Percentiles rank a stretch among this genome's conserved stretches.
Conservation (phyloP, 1,140 invertebrate genomes). For the Vanessa atalanta region DNA sequence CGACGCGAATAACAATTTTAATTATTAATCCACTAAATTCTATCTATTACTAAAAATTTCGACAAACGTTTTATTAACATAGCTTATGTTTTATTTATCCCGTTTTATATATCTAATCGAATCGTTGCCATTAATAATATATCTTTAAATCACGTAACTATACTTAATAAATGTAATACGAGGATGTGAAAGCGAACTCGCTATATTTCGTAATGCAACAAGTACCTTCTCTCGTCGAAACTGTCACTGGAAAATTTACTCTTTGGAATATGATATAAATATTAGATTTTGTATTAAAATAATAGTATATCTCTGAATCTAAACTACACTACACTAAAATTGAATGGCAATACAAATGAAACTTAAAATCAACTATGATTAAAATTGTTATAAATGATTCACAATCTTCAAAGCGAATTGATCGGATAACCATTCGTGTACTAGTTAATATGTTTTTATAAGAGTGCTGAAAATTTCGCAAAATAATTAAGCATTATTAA, state of each 20-base stretch:
- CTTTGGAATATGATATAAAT: background rate
- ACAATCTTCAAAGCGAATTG: too few relatives aligned
- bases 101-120: background rate
- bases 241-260: constrained; percentile 4
- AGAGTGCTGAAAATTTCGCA: too few relatives aligned
- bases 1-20: constrained; percentile 30
- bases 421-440: too few relatives aligned
- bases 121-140: constrained; percentile 6
- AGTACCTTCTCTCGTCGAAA: constrained; percentile 15
- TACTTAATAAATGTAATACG: constrained; percentile 9
- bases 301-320: too few relatives aligned
- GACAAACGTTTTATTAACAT: constrained; percentile 8
- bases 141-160: background rate
- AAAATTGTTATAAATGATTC: too few relatives aligned
- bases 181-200: constrained; percentile 34
- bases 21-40: background rate
- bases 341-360: too few relatives aligned
- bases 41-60: constrained; percentile 19
- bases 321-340: too few relatives aligned
- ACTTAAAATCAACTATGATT: too few relatives aligned
- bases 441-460: too few relatives aligned
- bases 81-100: background rate
- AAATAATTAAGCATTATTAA: too few relatives aligned
- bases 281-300: too few relatives aligned
- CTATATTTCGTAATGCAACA: constrained; percentile 34